Conservation (phyloP, 2,888 invertebrate species). For the Microplitis manilae region DNA sequence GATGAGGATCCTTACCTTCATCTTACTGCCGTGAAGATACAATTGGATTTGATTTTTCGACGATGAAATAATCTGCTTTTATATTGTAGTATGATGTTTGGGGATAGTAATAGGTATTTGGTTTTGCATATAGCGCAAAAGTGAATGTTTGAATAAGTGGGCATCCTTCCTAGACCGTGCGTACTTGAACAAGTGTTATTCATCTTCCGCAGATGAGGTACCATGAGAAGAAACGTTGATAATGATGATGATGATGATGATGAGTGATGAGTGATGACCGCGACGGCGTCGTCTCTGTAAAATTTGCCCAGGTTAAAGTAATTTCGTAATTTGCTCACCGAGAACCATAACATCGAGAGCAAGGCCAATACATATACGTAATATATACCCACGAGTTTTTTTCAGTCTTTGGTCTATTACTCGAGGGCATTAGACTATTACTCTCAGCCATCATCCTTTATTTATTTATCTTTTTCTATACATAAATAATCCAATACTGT, state of each 20-base stretch:
- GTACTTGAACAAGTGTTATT: constrained; percentile 43
- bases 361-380: constrained; percentile 52
- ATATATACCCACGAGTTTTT: constrained; percentile 10
- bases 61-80: constrained; percentile 54
- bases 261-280: constrained; percentile 42
- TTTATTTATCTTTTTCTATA: background rate
- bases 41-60: constrained; percentile 59
- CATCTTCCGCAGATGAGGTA: constrained; percentile 45
- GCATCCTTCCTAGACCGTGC: constrained; percentile 27
- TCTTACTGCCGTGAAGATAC: constrained; percentile 59
- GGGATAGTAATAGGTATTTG: constrained; percentile 33
- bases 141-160: constrained; percentile 48
- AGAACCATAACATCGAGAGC: constrained; percentile 62
- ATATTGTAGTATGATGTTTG: constrained; percentile 43
- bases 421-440: background rate
- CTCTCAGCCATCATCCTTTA: background rate
- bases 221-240: too few species aligned
- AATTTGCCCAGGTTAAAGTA: constrained; percentile 39
- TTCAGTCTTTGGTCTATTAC: background rate
- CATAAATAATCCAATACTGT: too few species aligned
- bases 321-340: constrained; percentile 53
- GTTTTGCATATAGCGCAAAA: constrained; percentile 45
- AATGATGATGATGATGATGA: background rate
- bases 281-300: constrained; percentile 25
- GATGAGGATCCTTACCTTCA: constrained; percentile 56